Base-by-base conservation (phyloP, 2,888 invertebrate species). In the Macaria notata region DNA sequence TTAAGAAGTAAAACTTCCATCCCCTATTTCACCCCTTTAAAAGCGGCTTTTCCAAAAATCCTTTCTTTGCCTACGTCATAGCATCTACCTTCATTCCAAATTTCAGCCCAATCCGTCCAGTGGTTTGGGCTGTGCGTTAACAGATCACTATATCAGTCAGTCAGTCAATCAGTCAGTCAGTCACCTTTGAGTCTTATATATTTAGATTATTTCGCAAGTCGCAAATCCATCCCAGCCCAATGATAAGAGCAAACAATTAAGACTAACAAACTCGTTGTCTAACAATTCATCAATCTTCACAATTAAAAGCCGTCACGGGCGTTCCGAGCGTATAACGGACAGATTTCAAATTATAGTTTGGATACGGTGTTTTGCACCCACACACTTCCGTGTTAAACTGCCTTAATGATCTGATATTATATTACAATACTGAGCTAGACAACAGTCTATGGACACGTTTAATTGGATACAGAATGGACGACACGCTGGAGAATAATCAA, bases 361-460 rank as follows among this genome's bases (percentile, higher is more conserved):
- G 90, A 76, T 84, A 86, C 87, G 90, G 88, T 85, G 86, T 79
- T 90, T 88, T 88, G 90, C 90, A 86, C 90, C 90, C 90, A 91
- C 90, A 88, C 90, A 85, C 84, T 90, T 90, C 90, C 90, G 87
- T 79, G 79, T 86, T 81, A 78, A 80, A 83, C 75, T 81, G 81
- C 75, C 75, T 82, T 89, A 88, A 90, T 88, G 86, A 84, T 84
- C 83, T 80, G 81, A 84, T 88, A 88, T 88, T 87, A 84, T 84
- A 81, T 86, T 85, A 85, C 84, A 82, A 84, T 86, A 83, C 83
- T 84, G 80, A 83, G 82, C 79, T 75, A 75, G 75, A 65, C 55
- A 61, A 62, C 59, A 79, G 79, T 85, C 85, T 82, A 86, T 85
- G 81, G 78, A 73, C 73, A 68, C 56, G 59, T 65, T 63, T 62